phyloP scores from a whole-genome alignment of 2,888 invertebrate species.

The Disparrhopalites patrizii region DNA sequence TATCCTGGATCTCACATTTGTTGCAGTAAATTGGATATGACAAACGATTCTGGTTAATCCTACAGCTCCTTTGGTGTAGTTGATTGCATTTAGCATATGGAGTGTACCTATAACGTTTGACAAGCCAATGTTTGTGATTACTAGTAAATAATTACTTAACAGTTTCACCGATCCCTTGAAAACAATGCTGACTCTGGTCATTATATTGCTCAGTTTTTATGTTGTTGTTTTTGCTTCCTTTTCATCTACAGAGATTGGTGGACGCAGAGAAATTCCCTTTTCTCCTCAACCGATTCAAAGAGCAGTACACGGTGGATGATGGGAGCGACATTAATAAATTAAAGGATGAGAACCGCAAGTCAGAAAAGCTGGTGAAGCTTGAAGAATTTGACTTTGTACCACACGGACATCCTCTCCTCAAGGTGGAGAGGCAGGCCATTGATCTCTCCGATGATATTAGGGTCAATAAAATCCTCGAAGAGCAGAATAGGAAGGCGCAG shows the following conservation, averaged over 20 bases:
- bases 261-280: slow-evolving; percentile 16
- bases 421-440: slow-evolving; percentile 17
- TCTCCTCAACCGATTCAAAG: slow-evolving; percentile 23
- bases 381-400: slow-evolving; percentile 38
- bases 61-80: too few species aligned
- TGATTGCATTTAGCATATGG: too few species aligned
- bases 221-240: not conserved
- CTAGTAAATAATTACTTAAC: too few species aligned
- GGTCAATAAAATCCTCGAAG: slow-evolving; percentile 39
- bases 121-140: too few species aligned
- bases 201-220: not conserved
- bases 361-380: slow-evolving; percentile 26
- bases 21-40: too few species aligned
- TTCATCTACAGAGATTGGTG: slow-evolving; percentile 6
- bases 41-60: too few species aligned
- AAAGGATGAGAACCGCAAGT: not conserved
- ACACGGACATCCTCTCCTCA: slow-evolving; percentile 8
- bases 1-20: too few species aligned
- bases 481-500: slow-evolving; percentile 28
- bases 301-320: slow-evolving; percentile 2
- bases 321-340: not conserved
- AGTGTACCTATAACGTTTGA: too few species aligned
- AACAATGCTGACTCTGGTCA: too few species aligned
- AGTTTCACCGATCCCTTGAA: too few species aligned
- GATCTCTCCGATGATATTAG: slow-evolving; percentile 40